A percentile compares a stretch with the other conserved stretches of the same genome.
Evolutionary conservation across 2,888 invertebrate species (phyloP).

Genomic region (Erebia aethiops): DNA sequence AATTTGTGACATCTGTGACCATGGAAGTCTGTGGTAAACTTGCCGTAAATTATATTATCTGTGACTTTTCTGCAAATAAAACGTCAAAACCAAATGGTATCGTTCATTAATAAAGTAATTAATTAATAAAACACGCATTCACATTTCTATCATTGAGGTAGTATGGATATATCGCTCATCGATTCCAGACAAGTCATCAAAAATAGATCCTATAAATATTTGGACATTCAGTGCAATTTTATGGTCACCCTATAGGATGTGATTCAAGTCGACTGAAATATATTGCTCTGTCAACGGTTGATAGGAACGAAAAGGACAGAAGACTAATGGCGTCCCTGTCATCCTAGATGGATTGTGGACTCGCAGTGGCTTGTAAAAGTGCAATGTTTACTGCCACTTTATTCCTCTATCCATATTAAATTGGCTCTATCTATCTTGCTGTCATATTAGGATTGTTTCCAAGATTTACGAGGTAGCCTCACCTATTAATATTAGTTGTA

Average conservation of each 20-base stretch:
- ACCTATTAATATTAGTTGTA: conserved; percentile 9
- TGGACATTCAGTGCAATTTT: background rate
- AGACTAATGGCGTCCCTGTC: conserved; percentile 40
- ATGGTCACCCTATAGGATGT: background rate
- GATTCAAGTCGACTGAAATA: conserved; percentile 32
- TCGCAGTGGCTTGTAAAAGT: conserved; percentile 17
- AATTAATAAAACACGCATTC: no score
- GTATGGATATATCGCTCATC: no score
- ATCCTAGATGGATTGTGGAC: conserved; percentile 31
- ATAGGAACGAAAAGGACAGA: conserved; percentile 40
- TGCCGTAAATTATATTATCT: no score
- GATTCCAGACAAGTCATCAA: no score
- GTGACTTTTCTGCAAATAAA: no score
- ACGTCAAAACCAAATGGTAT: no score
- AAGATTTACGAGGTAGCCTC: conserved; percentile 9
- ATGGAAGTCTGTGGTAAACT: no score
- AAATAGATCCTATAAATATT: no score
- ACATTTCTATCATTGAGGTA: no score
- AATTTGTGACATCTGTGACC: no score
- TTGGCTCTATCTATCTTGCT: conserved; percentile 14
- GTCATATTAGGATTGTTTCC: conserved; percentile 14
- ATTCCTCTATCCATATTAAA: conserved; percentile 11
- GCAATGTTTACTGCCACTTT: conserved; percentile 11
- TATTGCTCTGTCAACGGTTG: conserved; percentile 41
- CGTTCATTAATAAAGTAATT: no score